Percentiles rank a stretch among this genome's conserved stretches.
Conservation (phyloP, 2,113 vertebrate species). For the Nestor notabilis region DNA sequence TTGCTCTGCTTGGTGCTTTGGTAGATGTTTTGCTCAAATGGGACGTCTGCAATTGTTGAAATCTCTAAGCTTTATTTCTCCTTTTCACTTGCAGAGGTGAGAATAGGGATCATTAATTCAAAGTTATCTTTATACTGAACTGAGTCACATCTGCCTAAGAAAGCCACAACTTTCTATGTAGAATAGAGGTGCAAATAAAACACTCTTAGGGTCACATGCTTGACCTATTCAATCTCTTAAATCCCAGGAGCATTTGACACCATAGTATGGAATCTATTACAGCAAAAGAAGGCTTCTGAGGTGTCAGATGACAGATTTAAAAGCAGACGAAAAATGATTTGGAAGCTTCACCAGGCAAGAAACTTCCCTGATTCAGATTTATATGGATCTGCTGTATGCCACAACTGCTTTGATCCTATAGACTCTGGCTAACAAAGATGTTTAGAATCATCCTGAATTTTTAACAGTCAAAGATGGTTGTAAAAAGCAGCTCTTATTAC, state of each 20-base stretch:
- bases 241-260: background rate
- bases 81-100: background rate
- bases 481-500: background rate
- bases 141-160: background rate
- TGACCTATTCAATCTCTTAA: background rate
- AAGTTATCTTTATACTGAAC: background rate
- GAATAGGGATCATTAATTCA: background rate
- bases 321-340: slow-evolving; percentile 2
- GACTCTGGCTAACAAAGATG: background rate
- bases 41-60: background rate
- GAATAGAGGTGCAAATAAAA: background rate
- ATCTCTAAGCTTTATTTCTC: background rate
- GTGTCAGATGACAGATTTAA: slow-evolving; percentile 4
- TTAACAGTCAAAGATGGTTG: background rate
- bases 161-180: background rate
- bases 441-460: background rate
- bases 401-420: background rate
- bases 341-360: background rate
- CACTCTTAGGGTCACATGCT: background rate
- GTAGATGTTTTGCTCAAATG: background rate
- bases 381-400: background rate
- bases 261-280: background rate
- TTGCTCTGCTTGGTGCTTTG: background rate
- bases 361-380: background rate
- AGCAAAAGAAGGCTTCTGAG: background rate